Evolutionary conservation across 2,797 vertebrate species (phyloP).

Genomic region (Tapera naevia): DNA sequence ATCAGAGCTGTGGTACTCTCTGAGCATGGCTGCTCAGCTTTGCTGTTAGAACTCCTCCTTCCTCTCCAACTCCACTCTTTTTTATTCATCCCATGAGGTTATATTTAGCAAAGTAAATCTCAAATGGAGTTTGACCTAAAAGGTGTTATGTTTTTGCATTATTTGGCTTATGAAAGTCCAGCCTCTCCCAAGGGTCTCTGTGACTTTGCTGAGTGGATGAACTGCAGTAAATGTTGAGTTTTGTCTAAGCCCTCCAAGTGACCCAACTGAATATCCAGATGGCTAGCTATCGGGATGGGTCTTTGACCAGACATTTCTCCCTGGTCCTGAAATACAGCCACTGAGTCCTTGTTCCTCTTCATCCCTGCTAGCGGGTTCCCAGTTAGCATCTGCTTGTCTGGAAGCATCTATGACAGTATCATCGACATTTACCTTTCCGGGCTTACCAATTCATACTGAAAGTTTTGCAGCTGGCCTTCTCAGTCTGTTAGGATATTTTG

Average conservation of each 20-base stretch:
- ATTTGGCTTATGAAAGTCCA: background rate
- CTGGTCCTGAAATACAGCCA: background rate
- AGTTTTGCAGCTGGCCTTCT: background rate
- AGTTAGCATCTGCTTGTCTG: background rate
- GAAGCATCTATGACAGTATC: background rate
- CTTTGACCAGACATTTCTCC: background rate
- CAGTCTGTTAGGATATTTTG: background rate
- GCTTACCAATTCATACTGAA: background rate
- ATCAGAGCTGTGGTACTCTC: background rate
- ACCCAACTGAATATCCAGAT: background rate
- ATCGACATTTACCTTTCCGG: background rate
- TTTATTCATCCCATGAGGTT: background rate
- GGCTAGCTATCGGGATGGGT: background rate
- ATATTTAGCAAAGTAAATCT: background rate
- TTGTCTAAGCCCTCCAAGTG: background rate
- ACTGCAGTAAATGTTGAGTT: background rate
- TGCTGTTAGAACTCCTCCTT: background rate
- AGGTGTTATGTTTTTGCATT: background rate
- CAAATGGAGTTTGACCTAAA: background rate
- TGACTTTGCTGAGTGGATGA: background rate
- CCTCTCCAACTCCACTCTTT: background rate
- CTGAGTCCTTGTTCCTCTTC: background rate
- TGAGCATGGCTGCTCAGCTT: background rate
- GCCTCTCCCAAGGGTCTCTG: rapidly evolving
- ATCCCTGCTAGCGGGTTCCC: background rate